phyloP scores from a whole-genome alignment of 2,113 vertebrate genomes.

The Phaethornis superciliosus region DNA sequence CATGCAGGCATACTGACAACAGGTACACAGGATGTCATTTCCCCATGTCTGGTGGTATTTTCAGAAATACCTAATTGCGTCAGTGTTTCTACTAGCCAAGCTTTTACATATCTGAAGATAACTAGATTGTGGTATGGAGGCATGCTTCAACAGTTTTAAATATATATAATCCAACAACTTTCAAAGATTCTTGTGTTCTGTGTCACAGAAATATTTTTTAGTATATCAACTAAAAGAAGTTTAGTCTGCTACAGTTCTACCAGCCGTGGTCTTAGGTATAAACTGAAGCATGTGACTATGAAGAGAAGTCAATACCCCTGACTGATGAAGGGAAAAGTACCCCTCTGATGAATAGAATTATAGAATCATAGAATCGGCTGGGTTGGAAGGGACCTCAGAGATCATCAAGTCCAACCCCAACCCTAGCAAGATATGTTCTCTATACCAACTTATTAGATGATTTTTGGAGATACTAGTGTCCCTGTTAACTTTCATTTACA shows the following conservation, averaged over 20 bases:
- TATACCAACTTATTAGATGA: neutral
- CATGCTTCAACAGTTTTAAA: neutral
- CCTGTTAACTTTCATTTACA: neutral
- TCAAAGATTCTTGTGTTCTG: neutral
- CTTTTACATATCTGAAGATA: neutral
- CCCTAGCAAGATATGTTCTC: neutral
- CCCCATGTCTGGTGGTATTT: neutral
- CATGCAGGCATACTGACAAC: neutral
- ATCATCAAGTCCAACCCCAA: too few species aligned
- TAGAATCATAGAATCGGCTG: too few species aligned
- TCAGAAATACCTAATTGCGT: neutral
- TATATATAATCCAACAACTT: neutral
- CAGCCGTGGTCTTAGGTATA: neutral
- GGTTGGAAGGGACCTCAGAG: too few species aligned
- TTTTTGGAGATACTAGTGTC: neutral
- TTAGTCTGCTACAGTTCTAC: neutral
- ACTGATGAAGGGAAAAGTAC: neutral
- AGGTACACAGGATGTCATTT: neutral
- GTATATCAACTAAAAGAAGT: neutral
- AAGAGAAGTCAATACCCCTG: too few species aligned
- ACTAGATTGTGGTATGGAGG: neutral
- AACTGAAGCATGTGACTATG: rapidly evolving
- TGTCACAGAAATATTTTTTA: neutral
- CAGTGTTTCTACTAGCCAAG: neutral
- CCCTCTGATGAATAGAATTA: neutral